phyloP scores from a whole-genome alignment of 2,797 vertebrate species.

The Hybognathus amarus region DNA sequence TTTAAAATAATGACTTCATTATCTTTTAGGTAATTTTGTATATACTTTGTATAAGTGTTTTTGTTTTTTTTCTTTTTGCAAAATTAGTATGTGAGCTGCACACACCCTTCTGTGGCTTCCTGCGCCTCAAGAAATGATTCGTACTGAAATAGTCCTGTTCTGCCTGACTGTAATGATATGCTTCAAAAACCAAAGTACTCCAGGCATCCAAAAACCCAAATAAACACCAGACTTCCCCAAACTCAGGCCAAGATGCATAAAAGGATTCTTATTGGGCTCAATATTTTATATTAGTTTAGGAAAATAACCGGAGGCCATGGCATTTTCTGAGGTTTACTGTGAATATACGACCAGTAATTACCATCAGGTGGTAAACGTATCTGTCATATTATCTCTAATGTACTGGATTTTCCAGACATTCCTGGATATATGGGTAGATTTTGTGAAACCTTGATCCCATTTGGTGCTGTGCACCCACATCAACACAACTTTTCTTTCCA shows the following conservation, averaged over 20 bases:
- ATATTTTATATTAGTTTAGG: constrained; percentile 52
- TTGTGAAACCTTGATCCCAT: constrained; percentile 24
- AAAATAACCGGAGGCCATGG: constrained; percentile 45
- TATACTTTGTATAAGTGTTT: neutral
- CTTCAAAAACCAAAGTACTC: constrained; percentile 45
- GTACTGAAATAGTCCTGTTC: constrained; percentile 40
- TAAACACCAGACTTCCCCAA: constrained; percentile 59
- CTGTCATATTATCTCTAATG: constrained; percentile 46
- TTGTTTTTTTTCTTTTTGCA: neutral
- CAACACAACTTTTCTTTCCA: constrained; percentile 15
- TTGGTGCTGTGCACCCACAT: constrained; percentile 39
- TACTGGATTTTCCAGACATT: constrained; percentile 44
- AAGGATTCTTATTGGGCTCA: constrained; percentile 51
- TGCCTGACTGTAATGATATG: constrained; percentile 56
- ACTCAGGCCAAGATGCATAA: constrained; percentile 52
- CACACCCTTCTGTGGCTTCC: constrained; percentile 45
- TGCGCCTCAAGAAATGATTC: constrained; percentile 38
- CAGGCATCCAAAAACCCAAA: constrained; percentile 52
- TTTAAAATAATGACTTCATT: no score
- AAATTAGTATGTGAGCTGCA: constrained; percentile 17
- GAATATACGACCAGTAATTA: constrained; percentile 47
- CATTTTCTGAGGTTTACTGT: constrained; percentile 36
- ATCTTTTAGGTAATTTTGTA: neutral
- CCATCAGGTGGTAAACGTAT: constrained; percentile 40
- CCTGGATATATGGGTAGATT: constrained; percentile 30